Evolutionary conservation across 2,888 invertebrate species (phyloP), one percentile per base, ranked within the genome.

Genomic region (Philaethria dido): DNA sequence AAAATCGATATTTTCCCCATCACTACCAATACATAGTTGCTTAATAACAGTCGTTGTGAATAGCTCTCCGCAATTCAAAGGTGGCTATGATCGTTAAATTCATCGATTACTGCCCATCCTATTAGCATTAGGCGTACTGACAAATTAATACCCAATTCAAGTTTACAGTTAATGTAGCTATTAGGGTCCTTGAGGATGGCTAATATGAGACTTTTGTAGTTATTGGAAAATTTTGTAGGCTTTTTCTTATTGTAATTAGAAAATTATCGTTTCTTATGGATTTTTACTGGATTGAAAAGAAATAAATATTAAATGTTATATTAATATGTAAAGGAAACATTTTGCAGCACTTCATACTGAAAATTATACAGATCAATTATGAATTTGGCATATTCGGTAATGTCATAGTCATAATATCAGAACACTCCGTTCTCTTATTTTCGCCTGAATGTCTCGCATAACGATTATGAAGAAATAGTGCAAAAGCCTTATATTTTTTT

Each of bases 51-150:
- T 64, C 57, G 48, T 48, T 45, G 64, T 44, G 60, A 54, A 54
- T 61, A 68, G 68, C 73, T 68, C 29, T 64, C 74, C 74, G 73
- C 79, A 78, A 74, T 75, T 76, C 73, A 73, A 75, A 77, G 78
- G 74, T 74, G 73, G 73, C 72, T 62, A 64, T 64, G 64, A 64
- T 62, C 67, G 60, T 69, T 69, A 64, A 67, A 64, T 69, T 55
- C 61, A 64, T 67, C 67, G 69, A 69, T 69, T 52, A 61, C 63
- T 59, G 61, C 57, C 64, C 69, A 60, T 54, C 54, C 64, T 64
- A 57, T 69, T 67, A 69, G 44, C 45, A 48, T 64, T 59, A 42
- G 57, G n/a, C 11, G 54, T 44, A 48, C 14, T 64, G 39, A 64
- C 57, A 57, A 42, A 48, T 64, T 59, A 57, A 14, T 64, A 57